Conservation (phyloP, 2,888 invertebrate genomes). For the Pseudolycoriella hygida region DNA sequence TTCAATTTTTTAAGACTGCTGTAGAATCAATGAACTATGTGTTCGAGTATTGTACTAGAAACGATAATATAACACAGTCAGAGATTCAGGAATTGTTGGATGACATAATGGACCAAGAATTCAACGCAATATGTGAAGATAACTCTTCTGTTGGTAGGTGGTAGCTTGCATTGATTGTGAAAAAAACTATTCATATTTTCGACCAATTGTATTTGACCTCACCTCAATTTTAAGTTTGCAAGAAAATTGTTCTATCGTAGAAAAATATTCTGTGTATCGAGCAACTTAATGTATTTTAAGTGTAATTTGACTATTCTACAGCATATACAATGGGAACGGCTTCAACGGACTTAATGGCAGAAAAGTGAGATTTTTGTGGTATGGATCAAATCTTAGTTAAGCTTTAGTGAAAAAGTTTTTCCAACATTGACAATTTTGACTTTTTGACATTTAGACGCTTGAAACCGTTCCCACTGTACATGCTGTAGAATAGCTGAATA, state of each 20-base stretch:
- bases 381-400: too few species aligned
- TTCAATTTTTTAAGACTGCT: constrained; percentile 33
- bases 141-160: constrained; percentile 41
- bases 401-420: too few species aligned
- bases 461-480: too few species aligned
- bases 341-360: too few species aligned
- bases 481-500: too few species aligned
- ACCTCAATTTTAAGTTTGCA: not conserved
- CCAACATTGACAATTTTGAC: too few species aligned
- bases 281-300: too few species aligned
- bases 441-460: too few species aligned
- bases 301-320: too few species aligned
- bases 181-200: too few species aligned
- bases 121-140: constrained; percentile 54
- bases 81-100: constrained; percentile 46
- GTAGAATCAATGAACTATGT: constrained; percentile 45
- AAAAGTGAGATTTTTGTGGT: not conserved
- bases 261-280: too few species aligned
- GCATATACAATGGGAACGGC: too few species aligned
- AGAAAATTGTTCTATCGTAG: not conserved
- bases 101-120: constrained; percentile 55
- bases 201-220: not conserved
- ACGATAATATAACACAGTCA: constrained; percentile 35
- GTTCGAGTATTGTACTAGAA: constrained; percentile 41
- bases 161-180: not conserved